phyloP scores from a whole-genome alignment of 2,113 vertebrate genomes.

The Oenanthe oenanthe region DNA sequence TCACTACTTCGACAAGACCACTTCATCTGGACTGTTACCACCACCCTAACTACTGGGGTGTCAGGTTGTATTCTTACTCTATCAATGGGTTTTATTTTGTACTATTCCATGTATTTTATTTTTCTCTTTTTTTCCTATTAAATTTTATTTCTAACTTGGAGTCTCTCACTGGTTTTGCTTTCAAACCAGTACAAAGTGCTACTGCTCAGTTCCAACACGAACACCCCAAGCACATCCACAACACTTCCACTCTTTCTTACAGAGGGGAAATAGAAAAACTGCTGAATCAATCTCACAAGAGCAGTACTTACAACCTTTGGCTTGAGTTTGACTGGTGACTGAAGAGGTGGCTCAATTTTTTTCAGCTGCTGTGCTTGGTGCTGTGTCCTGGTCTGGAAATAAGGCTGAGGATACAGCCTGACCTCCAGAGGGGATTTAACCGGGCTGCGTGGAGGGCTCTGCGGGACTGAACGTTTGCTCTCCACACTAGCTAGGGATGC shows the following conservation, averaged over 20 bases:
- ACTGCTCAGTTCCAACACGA: not conserved
- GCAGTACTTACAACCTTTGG: constrained; percentile 84
- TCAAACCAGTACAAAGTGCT: not conserved
- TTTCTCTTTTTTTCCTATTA: too few relatives aligned
- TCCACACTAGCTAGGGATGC: constrained; percentile 76
- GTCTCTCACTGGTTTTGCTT: too few relatives aligned
- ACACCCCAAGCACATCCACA: not conserved
- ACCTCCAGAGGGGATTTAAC: constrained; percentile 79
- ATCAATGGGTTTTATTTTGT: too few relatives aligned
- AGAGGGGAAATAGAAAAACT: not conserved
- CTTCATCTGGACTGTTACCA: too few relatives aligned
- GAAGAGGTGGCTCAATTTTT: constrained; percentile 72
- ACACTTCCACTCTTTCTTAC: not conserved
- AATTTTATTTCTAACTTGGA: too few relatives aligned
- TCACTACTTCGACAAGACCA: too few relatives aligned
- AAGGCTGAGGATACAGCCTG: constrained; percentile 81
- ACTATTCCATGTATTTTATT: too few relatives aligned
- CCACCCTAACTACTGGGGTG: too few relatives aligned
- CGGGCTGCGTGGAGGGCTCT: constrained; percentile 83
- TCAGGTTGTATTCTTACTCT: too few relatives aligned
- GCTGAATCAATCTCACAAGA: not conserved
- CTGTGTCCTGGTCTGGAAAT: constrained; percentile 76
- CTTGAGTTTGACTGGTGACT: constrained; percentile 74
- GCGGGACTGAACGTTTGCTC: constrained; percentile 73
- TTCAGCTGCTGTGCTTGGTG: constrained; percentile 77